phyloP scores from a whole-genome alignment of 2,888 invertebrate species.

The Drosophila anomalata region DNA sequence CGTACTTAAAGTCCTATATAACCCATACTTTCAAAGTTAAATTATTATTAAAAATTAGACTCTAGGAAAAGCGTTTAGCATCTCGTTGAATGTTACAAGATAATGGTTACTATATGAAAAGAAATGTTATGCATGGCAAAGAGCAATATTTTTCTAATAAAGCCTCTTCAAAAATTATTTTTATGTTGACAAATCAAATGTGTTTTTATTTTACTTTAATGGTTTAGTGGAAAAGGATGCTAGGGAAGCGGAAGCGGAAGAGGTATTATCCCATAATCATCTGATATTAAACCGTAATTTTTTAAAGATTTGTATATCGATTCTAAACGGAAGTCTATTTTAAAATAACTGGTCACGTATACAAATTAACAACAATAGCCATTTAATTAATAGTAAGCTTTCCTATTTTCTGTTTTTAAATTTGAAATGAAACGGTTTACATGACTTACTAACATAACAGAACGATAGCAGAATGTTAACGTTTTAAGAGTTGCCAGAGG shows the following conservation, averaged over 20 bases:
- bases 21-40: conserved; percentile 47
- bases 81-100: conserved; percentile 64
- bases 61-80: conserved; percentile 48
- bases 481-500: neutral
- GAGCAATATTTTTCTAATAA: conserved; percentile 80
- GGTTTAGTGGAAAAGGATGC: too few species aligned
- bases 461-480: neutral
- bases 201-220: too few species aligned
- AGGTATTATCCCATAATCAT: too few species aligned
- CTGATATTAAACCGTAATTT: too few species aligned
- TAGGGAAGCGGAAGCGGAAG: too few species aligned
- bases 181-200: neutral
- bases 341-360: too few species aligned
- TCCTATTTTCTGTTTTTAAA: neutral
- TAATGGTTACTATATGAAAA: conserved; percentile 62
- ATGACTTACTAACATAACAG: neutral
- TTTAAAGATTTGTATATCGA: too few species aligned
- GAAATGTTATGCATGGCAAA: conserved; percentile 70
- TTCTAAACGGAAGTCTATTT: too few species aligned
- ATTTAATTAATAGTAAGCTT: too few species aligned
- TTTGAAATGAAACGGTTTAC: neutral
- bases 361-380: too few species aligned
- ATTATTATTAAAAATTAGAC: conserved; percentile 37
- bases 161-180: conserved; percentile 35
- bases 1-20: conserved; percentile 34